Conservation (phyloP, 2,113 vertebrate genomes). For the Toxostoma redivivum region DNA sequence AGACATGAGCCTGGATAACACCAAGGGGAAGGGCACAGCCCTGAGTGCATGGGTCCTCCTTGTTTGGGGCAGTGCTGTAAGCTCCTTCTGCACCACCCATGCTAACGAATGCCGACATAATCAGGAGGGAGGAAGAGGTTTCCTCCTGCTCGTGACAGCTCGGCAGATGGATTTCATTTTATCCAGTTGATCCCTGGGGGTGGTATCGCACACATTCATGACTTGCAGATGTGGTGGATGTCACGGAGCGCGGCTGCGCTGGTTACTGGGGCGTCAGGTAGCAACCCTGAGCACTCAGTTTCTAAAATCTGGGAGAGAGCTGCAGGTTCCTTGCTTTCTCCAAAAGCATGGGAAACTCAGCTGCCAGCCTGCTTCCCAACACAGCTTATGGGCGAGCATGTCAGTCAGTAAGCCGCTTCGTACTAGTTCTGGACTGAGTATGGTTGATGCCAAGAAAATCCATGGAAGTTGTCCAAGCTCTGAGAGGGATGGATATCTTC, state of each 20-base stretch:
- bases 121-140: not conserved
- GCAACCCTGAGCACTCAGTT: fast-evolving
- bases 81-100: not conserved
- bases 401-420: not conserved
- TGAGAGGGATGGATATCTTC: not conserved
- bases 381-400: not conserved
- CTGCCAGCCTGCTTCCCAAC: not conserved
- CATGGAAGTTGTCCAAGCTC: not conserved
- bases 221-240: conserved; percentile 6
- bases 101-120: not conserved
- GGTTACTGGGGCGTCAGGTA: not conserved
- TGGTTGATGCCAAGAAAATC: not conserved
- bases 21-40: not conserved
- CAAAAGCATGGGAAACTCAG: not conserved
- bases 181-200: not conserved
- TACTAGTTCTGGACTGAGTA: not conserved
- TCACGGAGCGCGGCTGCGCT: not conserved
- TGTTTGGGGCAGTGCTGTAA: not conserved
- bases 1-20: not conserved
- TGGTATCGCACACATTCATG: not conserved
- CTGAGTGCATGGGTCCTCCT: fast-evolving
- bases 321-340: not conserved
- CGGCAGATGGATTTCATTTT: not conserved
- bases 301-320: not conserved
- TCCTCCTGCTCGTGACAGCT: not conserved